A percentile compares a stretch with the other conserved stretches of the same genome.
Conservation (phyloP, 2,113 vertebrate species). For the Pteropus alecto region DNA sequence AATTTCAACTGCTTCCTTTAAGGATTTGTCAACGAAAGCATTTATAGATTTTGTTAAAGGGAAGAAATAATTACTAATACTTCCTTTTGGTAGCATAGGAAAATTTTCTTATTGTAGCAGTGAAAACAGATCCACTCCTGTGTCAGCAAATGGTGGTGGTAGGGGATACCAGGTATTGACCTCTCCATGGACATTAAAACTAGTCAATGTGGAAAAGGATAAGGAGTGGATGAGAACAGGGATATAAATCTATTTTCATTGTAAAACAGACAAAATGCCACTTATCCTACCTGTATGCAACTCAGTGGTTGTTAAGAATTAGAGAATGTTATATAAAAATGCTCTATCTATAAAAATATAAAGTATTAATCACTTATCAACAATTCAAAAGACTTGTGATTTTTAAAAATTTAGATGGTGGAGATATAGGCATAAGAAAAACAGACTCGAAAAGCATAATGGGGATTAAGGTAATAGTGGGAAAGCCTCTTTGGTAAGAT, state of each 20-base stretch:
- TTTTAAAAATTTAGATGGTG: neutral
- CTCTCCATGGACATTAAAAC: neutral
- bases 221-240: neutral
- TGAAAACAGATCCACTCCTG: neutral
- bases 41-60: conserved; percentile 1
- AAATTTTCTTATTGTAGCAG: neutral
- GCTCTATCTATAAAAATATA: neutral
- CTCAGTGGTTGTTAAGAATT: neutral
- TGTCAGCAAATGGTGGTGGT: neutral
- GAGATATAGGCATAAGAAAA: neutral
- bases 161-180: neutral
- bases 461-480: neutral
- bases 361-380: neutral
- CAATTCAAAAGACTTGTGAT: neutral
- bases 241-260: neutral
- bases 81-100: neutral
- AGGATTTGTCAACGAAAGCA: neutral
- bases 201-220: neutral
- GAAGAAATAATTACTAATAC: neutral
- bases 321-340: neutral
- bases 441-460: neutral
- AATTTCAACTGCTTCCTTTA: neutral
- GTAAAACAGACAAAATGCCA: neutral
- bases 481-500: neutral
- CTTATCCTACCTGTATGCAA: neutral